A percentile compares a stretch with the other conserved stretches of the same genome.
Evolutionary conservation across 1,140 invertebrate genomes (phyloP).

Genomic region (Dreissena polymorpha): DNA sequence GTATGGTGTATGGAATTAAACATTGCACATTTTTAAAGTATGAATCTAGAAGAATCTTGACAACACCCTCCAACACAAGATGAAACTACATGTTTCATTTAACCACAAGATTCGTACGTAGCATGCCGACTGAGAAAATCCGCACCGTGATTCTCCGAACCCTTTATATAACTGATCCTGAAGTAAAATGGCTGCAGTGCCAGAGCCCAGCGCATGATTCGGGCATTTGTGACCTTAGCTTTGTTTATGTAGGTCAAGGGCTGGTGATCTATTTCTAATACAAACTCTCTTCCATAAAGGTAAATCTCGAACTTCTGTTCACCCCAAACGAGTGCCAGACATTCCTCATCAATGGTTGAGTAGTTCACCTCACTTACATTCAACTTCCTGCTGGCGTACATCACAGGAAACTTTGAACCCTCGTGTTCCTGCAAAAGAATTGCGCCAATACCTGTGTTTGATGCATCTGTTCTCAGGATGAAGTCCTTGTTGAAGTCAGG

Average conservation of each 20-base stretch:
- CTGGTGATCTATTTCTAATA: no score
- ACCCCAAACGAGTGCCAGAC: no score
- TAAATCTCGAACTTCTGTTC: no score
- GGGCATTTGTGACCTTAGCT: not conserved
- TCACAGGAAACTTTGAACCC: no score
- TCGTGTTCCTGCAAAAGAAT: slow-evolving; percentile 62
- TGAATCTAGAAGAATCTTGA: no score
- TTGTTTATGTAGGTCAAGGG: slow-evolving; percentile 27
- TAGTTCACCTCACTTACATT: no score
- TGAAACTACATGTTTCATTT: not conserved
- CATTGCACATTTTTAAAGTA: no score
- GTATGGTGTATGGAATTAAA: no score
- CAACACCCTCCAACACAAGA: not conserved
- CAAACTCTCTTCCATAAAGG: no score
- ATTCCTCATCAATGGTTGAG: no score
- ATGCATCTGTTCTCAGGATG: slow-evolving; percentile 42
- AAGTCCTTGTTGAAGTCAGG: slow-evolving; percentile 73
- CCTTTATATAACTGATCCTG: not conserved
- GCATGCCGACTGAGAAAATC: no score
- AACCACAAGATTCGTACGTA: not conserved
- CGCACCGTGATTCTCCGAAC: not conserved
- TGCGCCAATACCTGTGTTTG: slow-evolving; percentile 51
- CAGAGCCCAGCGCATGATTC: slow-evolving; percentile 16
- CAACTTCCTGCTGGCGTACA: no score
- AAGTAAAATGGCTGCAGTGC: not conserved